Conservation (phyloP, 2,888 invertebrate species). For the Meta bourneti region DNA sequence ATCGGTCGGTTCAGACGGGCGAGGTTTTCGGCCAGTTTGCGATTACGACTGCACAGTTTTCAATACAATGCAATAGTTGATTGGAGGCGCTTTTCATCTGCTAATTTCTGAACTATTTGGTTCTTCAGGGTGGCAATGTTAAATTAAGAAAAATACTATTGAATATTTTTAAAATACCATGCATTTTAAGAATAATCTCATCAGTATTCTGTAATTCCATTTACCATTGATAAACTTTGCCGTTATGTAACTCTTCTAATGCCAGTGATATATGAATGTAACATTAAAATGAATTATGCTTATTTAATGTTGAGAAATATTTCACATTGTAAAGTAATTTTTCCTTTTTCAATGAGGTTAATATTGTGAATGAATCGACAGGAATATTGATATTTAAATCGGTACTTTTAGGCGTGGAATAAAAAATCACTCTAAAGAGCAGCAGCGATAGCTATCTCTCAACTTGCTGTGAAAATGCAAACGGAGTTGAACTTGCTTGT, state of each 20-base stretch:
- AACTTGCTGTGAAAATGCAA: constrained; percentile 45
- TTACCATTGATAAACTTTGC: too few species aligned
- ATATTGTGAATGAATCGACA: too few species aligned
- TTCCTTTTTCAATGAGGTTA: neutral
- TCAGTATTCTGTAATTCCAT: neutral
- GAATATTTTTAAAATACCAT: neutral
- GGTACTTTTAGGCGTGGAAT: too few species aligned
- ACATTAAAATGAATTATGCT: too few species aligned
- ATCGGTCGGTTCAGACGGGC: constrained; percentile 74
- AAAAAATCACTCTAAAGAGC: neutral
- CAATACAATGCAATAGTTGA: constrained; percentile 56
- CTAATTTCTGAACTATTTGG: constrained; percentile 21
- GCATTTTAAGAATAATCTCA: too few species aligned
- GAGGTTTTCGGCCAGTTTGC: constrained; percentile 73
- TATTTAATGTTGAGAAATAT: too few species aligned
- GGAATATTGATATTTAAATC: too few species aligned
- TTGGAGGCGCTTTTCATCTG: constrained; percentile 55
- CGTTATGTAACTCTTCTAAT: too few species aligned
- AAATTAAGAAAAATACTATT: neutral
- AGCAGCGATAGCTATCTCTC: constrained; percentile 26
- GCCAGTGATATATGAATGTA: too few species aligned
- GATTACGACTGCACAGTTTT: constrained; percentile 57
- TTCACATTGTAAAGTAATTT: neutral
- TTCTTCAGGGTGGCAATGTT: constrained; percentile 11
- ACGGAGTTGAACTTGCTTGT: constrained; percentile 44